Percentiles rank a stretch among this genome's conserved stretches.
Evolutionary conservation across 2,797 vertebrate genomes (phyloP).

Genomic region (Molothrus aeneus): DNA sequence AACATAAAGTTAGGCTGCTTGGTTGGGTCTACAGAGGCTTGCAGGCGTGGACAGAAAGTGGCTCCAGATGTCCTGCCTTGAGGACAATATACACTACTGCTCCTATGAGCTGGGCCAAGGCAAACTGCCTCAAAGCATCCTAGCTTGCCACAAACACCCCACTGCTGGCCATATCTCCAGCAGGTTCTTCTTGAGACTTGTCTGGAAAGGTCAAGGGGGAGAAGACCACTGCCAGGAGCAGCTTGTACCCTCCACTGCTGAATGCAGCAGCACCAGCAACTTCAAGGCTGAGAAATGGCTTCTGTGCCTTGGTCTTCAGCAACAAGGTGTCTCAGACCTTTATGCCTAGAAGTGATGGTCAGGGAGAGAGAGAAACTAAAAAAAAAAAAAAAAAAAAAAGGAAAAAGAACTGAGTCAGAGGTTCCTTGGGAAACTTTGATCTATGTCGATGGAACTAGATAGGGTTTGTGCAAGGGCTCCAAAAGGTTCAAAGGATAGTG

Average conservation of each 20-base stretch:
- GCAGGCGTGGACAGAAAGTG: background rate
- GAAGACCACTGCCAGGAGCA: background rate
- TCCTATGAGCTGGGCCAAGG: background rate
- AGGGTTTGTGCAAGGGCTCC: background rate
- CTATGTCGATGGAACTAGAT: background rate
- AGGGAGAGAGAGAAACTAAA: background rate
- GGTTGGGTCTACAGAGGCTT: background rate
- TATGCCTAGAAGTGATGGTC: background rate
- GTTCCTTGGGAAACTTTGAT: background rate
- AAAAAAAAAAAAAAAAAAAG: background rate
- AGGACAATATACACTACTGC: background rate
- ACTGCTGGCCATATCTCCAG: background rate
- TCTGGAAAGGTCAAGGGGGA: background rate
- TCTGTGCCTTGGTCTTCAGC: background rate
- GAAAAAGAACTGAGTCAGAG: background rate
- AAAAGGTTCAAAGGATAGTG: background rate
- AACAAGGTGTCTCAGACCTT: background rate
- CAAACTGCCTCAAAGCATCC: background rate
- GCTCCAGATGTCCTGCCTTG: background rate
- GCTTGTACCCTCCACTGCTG: background rate
- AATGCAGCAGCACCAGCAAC: background rate
- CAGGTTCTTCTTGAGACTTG: background rate
- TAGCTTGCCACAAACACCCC: background rate
- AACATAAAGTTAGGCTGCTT: background rate
- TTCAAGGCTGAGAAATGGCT: background rate